Percentiles rank a stretch among this genome's conserved stretches.
phyloP scores from a whole-genome alignment of 2,797 vertebrate genomes.

The Neoniphon sammara region DNA sequence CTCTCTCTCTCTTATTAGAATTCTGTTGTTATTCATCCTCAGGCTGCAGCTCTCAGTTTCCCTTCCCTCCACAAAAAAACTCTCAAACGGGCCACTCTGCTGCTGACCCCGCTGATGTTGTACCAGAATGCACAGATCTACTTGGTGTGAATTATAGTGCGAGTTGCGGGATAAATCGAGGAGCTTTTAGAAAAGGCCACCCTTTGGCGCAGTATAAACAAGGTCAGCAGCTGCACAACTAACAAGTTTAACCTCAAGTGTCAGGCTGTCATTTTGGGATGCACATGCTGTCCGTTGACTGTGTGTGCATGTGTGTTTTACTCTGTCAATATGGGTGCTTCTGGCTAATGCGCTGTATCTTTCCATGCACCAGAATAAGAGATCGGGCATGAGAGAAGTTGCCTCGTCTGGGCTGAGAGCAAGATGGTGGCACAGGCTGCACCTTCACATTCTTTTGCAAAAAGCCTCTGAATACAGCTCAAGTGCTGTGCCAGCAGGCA shows the following conservation, averaged over 20 bases:
- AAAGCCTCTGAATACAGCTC: constrained; percentile 67
- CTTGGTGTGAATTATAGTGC: constrained; percentile 16
- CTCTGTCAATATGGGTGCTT: background rate
- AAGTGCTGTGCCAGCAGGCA: constrained; percentile 67
- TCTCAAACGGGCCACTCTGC: constrained; percentile 3
- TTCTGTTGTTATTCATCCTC: constrained; percentile 54
- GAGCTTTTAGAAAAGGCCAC: constrained; percentile 17
- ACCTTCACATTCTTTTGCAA: constrained; percentile 70
- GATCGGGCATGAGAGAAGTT: constrained; percentile 24
- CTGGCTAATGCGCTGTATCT: background rate
- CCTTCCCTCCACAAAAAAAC: constrained; percentile 19
- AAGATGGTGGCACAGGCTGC: constrained; percentile 53
- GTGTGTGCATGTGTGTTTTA: constrained; percentile 8
- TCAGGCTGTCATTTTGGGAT: background rate
- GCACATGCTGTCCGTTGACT: background rate
- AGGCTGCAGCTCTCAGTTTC: constrained; percentile 33
- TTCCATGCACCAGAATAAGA: constrained; percentile 19
- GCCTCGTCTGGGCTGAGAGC: constrained; percentile 35
- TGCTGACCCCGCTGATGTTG: constrained; percentile 16
- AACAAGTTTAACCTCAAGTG: constrained; percentile 1
- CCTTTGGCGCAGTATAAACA: background rate
- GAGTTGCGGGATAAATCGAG: constrained; percentile 20
- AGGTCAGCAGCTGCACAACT: background rate
- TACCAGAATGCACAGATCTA: constrained; percentile 25
- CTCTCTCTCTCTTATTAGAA: constrained; percentile 41